Evolutionary conservation across 2,888 invertebrate genomes (phyloP).

Genomic region (Caenorhabditis uteleia): DNA sequence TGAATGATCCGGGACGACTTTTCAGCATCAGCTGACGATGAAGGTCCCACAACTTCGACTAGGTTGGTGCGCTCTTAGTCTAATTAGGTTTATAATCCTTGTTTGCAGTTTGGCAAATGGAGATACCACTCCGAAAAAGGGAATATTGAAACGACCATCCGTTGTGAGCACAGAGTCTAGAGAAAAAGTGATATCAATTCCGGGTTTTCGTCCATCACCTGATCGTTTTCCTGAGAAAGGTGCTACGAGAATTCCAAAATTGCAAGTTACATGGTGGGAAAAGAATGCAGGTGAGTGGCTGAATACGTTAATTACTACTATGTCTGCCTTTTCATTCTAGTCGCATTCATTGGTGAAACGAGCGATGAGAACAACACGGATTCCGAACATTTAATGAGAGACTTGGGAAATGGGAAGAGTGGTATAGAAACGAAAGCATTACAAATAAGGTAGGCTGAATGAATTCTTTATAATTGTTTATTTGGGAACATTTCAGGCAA

Average conservation of each 20-base stretch:
- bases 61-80: conserved; percentile 16
- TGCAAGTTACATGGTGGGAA: conserved; percentile 68
- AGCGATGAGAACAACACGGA: conserved; percentile 66
- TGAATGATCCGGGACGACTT: conserved; percentile 29
- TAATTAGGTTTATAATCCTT: conserved; percentile 13
- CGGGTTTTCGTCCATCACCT: conserved; percentile 49
- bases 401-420: conserved; percentile 36
- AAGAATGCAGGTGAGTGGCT: conserved; percentile 59
- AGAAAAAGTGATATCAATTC: conserved; percentile 20
- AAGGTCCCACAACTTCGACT: conserved; percentile 34
- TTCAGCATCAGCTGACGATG: conserved; percentile 39
- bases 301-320: neutral
- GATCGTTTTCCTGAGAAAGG: conserved; percentile 55
- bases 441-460: conserved; percentile 27
- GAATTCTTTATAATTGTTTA: neutral
- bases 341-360: conserved; percentile 67
- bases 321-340: conserved; percentile 49
- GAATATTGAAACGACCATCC: conserved; percentile 58
- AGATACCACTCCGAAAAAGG: conserved; percentile 51
- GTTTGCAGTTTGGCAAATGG: conserved; percentile 31
- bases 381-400: conserved; percentile 54
- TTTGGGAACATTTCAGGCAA: conserved; percentile 42
- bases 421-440: conserved; percentile 14
- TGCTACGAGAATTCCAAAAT: conserved; percentile 53
- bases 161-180: conserved; percentile 31